phyloP scores from a whole-genome alignment of 2,113 vertebrate genomes.

The Solea senegalensis region DNA sequence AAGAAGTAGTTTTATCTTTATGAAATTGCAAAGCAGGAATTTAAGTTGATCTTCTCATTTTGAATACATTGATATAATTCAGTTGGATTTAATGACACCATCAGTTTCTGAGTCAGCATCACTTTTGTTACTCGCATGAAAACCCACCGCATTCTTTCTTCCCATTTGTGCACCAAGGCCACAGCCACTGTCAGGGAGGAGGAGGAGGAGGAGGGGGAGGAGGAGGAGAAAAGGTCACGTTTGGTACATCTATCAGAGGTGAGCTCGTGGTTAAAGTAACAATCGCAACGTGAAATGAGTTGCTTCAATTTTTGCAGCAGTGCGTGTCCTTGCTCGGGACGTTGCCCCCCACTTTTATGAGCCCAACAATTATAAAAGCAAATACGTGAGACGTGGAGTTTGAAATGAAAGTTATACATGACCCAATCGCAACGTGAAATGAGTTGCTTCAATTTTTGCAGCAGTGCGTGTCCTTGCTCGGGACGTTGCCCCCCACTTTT shows the following conservation, averaged over 20 bases:
- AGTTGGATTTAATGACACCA: neutral
- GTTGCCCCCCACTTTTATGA: neutral
- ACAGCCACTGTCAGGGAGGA: neutral
- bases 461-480: neutral
- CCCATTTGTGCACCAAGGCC: neutral
- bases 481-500: neutral
- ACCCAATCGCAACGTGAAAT: neutral
- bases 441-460: neutral
- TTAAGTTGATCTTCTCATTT: neutral
- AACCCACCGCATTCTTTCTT: neutral
- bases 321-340: neutral
- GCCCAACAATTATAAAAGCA: slow-evolving; percentile 9
- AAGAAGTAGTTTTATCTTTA: neutral
- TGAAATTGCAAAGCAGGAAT: neutral
- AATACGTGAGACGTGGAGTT: neutral
- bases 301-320: neutral
- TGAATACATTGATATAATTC: neutral
- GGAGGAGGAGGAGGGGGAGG: neutral
- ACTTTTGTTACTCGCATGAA: neutral
- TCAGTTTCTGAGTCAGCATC: neutral
- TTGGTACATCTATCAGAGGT: neutral
- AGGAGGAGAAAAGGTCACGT: slow-evolving; percentile 1
- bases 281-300: neutral
- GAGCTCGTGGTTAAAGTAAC: neutral
- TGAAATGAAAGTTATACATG: too few species aligned